Conservation (phyloP, 1,140 invertebrate species). For the Zaprionus taronus region DNA sequence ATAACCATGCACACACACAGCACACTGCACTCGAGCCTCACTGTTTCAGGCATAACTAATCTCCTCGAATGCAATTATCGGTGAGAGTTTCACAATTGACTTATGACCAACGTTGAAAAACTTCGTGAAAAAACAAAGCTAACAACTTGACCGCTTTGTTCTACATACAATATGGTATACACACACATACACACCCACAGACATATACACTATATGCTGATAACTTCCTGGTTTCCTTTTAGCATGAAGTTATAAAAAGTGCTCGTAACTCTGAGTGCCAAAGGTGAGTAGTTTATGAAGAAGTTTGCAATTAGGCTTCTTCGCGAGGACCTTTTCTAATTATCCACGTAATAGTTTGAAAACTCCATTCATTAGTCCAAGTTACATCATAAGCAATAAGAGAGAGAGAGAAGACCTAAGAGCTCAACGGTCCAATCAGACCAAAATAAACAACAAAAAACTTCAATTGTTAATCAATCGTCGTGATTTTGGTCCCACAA, state of each 20-base stretch:
- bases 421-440: constrained; percentile 21
- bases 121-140: background rate
- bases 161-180: constrained; percentile 6
- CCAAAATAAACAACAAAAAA: constrained; percentile 33
- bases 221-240: background rate
- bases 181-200: background rate
- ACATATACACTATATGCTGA: no score
- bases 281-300: background rate
- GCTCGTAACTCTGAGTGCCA: background rate
- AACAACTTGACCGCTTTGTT: constrained; percentile 36
- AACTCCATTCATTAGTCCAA: constrained; percentile 4
- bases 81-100: constrained; percentile 48
- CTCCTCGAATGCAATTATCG: constrained; percentile 39
- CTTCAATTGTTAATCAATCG: constrained; percentile 27
- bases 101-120: constrained; percentile 26
- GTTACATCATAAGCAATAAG: constrained; percentile 24
- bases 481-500: constrained; percentile 17
- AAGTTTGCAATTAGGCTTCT: background rate
- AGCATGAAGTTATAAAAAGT: constrained; percentile 19
- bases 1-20: constrained; percentile 29
- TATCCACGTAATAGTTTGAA: background rate
- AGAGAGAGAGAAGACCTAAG: background rate
- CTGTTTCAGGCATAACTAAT: constrained; percentile 42
- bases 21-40: constrained; percentile 19
- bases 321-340: constrained; percentile 2